These are phyloP conservation scores for Varecia variegata DNA, from an alignment of 2,797 vertebrate species.

Conservation along the genomic window DNA sequence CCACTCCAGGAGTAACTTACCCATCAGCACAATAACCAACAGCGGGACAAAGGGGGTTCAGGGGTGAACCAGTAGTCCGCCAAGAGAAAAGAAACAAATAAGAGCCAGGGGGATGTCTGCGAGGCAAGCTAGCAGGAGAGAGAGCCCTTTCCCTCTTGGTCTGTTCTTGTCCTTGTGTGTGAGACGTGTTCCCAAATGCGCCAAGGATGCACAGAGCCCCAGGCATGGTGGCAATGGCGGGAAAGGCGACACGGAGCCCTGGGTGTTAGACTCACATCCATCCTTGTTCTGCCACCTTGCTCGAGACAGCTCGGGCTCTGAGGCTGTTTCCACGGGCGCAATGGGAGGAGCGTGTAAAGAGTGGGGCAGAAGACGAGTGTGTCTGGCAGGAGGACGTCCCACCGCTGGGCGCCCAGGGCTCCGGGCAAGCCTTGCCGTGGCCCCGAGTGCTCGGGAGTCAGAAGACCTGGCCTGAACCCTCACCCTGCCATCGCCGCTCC, in stretches of 20 bases:
- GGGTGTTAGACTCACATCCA: background rate
- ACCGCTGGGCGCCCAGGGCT: background rate
- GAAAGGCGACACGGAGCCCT: background rate
- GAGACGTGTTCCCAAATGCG: background rate
- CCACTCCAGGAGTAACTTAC: background rate
- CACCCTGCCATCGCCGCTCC: background rate
- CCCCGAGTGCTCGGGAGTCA: background rate
- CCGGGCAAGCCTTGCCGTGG: background rate
- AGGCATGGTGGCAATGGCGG: fast-evolving
- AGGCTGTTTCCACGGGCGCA: background rate
- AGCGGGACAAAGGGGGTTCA: background rate
- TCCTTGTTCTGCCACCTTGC: background rate
- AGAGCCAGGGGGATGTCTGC: background rate
- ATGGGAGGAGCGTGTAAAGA: background rate
- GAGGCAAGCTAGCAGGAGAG: background rate
- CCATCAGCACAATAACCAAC: background rate
- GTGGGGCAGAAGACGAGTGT: background rate
- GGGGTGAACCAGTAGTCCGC: background rate
- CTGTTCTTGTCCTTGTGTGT: background rate
- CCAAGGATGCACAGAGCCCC: background rate
- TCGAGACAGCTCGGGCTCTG: background rate
- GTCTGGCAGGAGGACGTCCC: background rate
- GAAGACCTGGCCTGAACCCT: background rate
- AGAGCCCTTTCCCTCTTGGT: background rate
- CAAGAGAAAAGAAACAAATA: background rate